These are phyloP conservation scores for Standfussiana lucernea DNA, from an alignment of 2,888 invertebrate genomes.

Conservation along the genomic window DNA sequence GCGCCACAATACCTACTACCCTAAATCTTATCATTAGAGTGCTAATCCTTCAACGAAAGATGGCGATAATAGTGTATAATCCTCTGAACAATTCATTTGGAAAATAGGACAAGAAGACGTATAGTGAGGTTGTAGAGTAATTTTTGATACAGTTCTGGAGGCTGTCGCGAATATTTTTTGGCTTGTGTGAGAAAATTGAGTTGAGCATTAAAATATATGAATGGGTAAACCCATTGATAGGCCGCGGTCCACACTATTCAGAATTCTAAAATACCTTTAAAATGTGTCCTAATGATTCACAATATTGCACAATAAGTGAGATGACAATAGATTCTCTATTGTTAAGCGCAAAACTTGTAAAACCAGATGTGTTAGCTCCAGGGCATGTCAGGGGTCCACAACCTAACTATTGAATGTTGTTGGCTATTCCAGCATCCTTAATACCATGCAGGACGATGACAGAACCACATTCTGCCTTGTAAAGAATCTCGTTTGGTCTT, in stretches of 20 bases:
- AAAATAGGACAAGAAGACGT: slow-evolving; percentile 73
- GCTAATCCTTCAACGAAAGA: slow-evolving; percentile 80
- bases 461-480: slow-evolving; percentile 25
- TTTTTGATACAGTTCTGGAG: background rate
- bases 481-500: slow-evolving; percentile 28
- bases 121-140: slow-evolving; percentile 19
- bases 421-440: slow-evolving; percentile 29
- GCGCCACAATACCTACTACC: slow-evolving; percentile 61
- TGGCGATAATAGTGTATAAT: slow-evolving; percentile 79
- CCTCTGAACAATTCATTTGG: slow-evolving; percentile 77
- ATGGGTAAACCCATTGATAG: background rate
- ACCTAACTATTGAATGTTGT: slow-evolving; percentile 28
- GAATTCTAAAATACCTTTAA: slow-evolving; percentile 6
- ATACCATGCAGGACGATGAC: slow-evolving; percentile 21
- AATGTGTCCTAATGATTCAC: slow-evolving; percentile 2
- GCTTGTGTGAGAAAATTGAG: background rate
- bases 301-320: background rate
- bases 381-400: slow-evolving; percentile 18
- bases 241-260: slow-evolving; percentile 1
- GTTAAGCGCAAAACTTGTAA: slow-evolving; percentile 23
- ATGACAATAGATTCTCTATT: slow-evolving; percentile 40
- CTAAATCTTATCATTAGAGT: slow-evolving; percentile 84
- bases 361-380: slow-evolving; percentile 31
- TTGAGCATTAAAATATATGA: background rate
- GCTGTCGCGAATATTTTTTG: background rate